A percentile compares a stretch with the other conserved stretches of the same genome.
phyloP scores from a whole-genome alignment of 2,888 invertebrate genomes.

The Chrysolina haemoptera region DNA sequence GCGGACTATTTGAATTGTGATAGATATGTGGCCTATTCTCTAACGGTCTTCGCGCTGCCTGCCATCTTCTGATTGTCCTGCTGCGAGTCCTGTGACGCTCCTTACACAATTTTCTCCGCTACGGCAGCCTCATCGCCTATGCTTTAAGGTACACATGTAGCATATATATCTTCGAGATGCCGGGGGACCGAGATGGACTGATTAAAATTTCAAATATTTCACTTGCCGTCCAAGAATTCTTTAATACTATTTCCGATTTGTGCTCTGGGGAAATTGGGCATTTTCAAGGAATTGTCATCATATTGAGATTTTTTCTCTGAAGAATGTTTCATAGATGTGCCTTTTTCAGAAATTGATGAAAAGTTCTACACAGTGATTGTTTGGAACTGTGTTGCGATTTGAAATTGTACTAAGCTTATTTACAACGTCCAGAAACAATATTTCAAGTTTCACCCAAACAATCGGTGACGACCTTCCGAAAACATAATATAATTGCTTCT shows the following conservation, averaged over 20 bases:
- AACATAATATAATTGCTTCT: too few species aligned
- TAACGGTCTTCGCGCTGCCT: slow-evolving; percentile 54
- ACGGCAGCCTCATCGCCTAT: slow-evolving; percentile 23
- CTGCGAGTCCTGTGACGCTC: slow-evolving; percentile 38
- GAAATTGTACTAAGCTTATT: too few species aligned
- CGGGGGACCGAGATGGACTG: slow-evolving; percentile 24
- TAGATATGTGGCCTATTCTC: slow-evolving; percentile 61
- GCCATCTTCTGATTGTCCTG: slow-evolving; percentile 57
- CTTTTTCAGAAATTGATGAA: too few species aligned
- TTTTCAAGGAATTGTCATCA: background rate
- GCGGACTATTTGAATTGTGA: slow-evolving; percentile 67
- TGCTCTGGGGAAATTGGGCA: slow-evolving; percentile 3
- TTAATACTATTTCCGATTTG: slow-evolving; percentile 14
- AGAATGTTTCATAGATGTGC: too few species aligned
- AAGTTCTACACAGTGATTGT: too few species aligned
- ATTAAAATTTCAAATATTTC: slow-evolving; percentile 40
- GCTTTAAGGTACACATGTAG: slow-evolving; percentile 32
- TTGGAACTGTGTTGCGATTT: too few species aligned
- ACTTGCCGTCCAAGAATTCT: slow-evolving; percentile 8
- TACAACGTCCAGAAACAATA: too few species aligned
- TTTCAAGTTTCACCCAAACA: too few species aligned
- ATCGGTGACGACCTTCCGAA: too few species aligned
- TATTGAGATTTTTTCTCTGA: too few species aligned
- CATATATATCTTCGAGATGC: slow-evolving; percentile 32
- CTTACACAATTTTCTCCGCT: slow-evolving; percentile 31